A percentile compares a stretch with the other conserved stretches of the same genome.
Conservation (phyloP, 1,140 invertebrate genomes). For the Penaeus indicus region DNA sequence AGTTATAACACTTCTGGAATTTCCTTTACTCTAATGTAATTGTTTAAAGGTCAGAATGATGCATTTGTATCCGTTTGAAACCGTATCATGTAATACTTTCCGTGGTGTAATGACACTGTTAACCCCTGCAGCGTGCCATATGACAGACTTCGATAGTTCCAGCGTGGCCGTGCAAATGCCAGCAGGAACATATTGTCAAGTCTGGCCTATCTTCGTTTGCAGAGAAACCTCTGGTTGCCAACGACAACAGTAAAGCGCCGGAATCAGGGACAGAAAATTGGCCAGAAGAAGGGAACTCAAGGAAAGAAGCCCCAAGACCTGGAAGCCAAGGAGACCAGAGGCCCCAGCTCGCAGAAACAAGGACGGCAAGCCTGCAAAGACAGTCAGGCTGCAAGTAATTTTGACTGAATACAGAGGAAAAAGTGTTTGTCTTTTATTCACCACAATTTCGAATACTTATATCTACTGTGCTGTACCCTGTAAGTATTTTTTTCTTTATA, state of each 20-base stretch:
- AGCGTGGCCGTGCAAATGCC: conserved; percentile 90
- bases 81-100: background rate
- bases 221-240: background rate
- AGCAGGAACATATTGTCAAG: conserved; percentile 82
- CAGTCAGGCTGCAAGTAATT: too few relatives aligned
- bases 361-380: conserved; percentile 2
- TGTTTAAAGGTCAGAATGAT: too few relatives aligned
- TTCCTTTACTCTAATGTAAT: too few relatives aligned
- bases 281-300: background rate
- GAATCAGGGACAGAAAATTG: background rate
- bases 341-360: background rate
- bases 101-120: too few relatives aligned
- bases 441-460: too few relatives aligned
- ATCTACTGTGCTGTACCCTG: too few relatives aligned
- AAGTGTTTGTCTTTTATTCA: too few relatives aligned
- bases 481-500: too few relatives aligned
- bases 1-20: too few relatives aligned
- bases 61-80: too few relatives aligned
- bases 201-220: conserved; percentile 16
- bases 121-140: conserved; percentile 74
- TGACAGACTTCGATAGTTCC: conserved; percentile 98
- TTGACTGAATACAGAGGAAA: too few relatives aligned
- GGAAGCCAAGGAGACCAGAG: background rate
- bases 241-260: conserved; percentile 2
- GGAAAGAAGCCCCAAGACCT: background rate